Percentiles rank a stretch among this genome's conserved stretches.
Evolutionary conservation across 2,888 invertebrate genomes (phyloP).

Genomic region (Nomada flava): DNA sequence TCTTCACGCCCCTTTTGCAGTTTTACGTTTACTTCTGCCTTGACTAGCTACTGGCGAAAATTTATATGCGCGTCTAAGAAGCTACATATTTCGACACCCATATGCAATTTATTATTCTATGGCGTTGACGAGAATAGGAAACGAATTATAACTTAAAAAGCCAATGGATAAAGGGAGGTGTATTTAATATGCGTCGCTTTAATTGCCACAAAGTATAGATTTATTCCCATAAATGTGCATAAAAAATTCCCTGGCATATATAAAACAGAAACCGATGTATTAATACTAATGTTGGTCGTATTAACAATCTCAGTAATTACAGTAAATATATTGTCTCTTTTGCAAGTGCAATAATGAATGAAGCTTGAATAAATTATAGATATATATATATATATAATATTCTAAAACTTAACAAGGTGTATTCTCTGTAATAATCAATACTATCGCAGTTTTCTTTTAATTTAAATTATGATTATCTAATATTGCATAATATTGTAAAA

Average conservation of each 20-base stretch:
- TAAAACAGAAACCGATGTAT: neutral
- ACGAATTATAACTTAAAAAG: constrained; percentile 16
- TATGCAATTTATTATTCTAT: constrained; percentile 43
- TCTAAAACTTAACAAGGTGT: constrained; percentile 6
- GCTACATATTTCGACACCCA: constrained; percentile 51
- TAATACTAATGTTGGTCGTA: neutral
- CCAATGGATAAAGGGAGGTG: neutral
- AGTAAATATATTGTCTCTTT: neutral
- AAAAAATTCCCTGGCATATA: constrained; percentile 1
- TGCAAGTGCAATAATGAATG: neutral
- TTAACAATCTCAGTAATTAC: constrained; percentile 5
- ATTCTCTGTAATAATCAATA: constrained; percentile 2
- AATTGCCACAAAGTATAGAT: neutral
- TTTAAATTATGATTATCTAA: neutral
- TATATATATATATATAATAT: neutral
- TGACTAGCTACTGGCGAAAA: constrained; percentile 65
- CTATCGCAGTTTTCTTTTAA: neutral
- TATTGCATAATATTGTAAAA: constrained; percentile 1
- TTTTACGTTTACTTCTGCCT: constrained; percentile 66
- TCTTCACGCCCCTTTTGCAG: constrained; percentile 61
- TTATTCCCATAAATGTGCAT: constrained; percentile 14
- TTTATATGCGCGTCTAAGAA: constrained; percentile 58
- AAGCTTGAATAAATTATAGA: neutral
- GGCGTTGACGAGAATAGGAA: neutral
- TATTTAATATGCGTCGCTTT: neutral